phyloP scores from a whole-genome alignment of 2,113 vertebrate genomes.

The Onychorhynchus coronatus region DNA sequence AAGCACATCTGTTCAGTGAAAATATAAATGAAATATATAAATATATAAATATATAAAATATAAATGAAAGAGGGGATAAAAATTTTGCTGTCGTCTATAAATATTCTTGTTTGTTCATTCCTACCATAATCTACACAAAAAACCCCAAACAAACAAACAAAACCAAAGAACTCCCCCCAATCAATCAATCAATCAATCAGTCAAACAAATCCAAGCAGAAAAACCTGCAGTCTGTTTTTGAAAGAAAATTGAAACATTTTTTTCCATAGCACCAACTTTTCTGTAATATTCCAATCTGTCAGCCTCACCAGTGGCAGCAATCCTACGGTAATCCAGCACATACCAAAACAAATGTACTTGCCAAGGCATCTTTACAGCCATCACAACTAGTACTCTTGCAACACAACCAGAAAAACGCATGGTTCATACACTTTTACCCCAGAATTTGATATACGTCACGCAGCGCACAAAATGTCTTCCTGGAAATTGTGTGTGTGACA shows the following conservation, averaged over 20 bases:
- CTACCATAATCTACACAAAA: neutral
- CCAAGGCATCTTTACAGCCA: neutral
- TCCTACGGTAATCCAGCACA: neutral
- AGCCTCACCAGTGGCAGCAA: neutral
- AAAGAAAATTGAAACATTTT: neutral
- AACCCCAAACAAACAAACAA: neutral
- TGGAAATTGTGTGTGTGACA: slow-evolving; percentile 11
- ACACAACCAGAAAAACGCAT: neutral
- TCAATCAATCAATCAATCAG: neutral
- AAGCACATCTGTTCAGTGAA: neutral
- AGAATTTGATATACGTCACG: neutral
- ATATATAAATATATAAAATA: too few relatives aligned
- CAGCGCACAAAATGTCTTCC: neutral
- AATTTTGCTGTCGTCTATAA: neutral
- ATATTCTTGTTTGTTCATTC: neutral
- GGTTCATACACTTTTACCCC: neutral
- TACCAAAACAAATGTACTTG: neutral
- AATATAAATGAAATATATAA: neutral
- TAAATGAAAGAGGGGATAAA: neutral
- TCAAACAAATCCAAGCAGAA: neutral
- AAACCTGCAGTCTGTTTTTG: neutral
- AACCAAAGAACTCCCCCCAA: neutral
- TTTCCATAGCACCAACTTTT: neutral
- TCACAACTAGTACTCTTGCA: neutral
- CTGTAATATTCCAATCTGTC: neutral